Base-by-base conservation (phyloP, 2,113 vertebrate genomes). In the Hypocryptadius cinnamomeus region DNA sequence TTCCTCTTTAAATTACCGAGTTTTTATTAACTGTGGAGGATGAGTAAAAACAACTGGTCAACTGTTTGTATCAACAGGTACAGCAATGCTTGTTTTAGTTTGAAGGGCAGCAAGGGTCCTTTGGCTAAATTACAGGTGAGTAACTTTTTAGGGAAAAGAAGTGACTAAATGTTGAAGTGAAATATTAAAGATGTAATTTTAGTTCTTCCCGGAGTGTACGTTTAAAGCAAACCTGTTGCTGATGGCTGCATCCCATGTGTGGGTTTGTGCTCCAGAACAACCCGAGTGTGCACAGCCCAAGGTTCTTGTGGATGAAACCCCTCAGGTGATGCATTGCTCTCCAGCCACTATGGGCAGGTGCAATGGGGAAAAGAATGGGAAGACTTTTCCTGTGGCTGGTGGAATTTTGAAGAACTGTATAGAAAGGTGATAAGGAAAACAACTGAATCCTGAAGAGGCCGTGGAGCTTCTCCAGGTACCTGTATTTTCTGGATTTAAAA, bases 181-280 rank as follows among this genome's bases (percentile, higher is more conserved):
- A 60, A 73, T 39, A 57, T 24, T 27, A 72, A 72, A 15, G 25
- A n/a, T 33, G 18, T 6, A 0, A 23, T 85, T 89, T 85, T 48
- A 61, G 3, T n/a, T 85, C 54, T 51, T 84, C 79, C 50, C 44
- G 30, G 18, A 51, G 18, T 2, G 9, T 42, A 39, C 0, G 0
- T 60, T 72, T 65, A 35, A 79, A 83, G 17, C 35, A 76, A 87
- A 79, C 10, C 10, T 60, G 27, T 31, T 76, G 61, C 48, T 68
- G 44, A 31, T 2, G 2, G 33, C 44, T 65, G 39, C 33, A 45
- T 50, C 57, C 25, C 33, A 8, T 9, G 13, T 4, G 5, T 20
- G 59, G 33, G 15, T 47, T 51, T 70, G 66, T 2, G 21, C 14
- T 59, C 24, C 44, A 53, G n/a, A 51, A 10, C 12, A 64, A 33